Evolutionary conservation across 2,113 vertebrate genomes (phyloP).

Genomic region (Marmota monax): DNA sequence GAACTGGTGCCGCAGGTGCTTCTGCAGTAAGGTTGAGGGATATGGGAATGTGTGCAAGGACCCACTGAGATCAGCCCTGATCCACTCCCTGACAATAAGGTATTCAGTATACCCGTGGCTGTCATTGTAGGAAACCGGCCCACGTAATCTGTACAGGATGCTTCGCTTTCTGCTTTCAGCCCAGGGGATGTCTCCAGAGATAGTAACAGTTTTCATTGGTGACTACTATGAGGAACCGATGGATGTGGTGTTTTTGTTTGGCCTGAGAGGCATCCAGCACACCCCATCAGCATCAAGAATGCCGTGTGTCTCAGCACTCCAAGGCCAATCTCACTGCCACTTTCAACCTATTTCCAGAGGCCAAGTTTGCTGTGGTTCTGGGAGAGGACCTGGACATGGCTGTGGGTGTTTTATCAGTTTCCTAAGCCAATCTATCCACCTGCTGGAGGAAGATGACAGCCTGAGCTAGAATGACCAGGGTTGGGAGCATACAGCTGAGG

Average conservation of each 20-base stretch:
- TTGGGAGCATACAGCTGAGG: conserved; percentile 98
- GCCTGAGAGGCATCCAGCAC: conserved; percentile 97
- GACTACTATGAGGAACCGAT: conserved; percentile 99
- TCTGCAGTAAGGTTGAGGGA: conserved; percentile 98
- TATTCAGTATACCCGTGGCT: conserved; percentile 94
- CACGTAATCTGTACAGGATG: conserved; percentile 98
- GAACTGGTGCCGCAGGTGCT: conserved; percentile 93
- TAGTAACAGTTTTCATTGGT: conserved; percentile 97
- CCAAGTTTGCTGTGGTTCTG: conserved; percentile 95
- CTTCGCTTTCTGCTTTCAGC: conserved; percentile 96
- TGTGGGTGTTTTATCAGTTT: conserved; percentile 98
- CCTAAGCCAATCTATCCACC: conserved; percentile 96
- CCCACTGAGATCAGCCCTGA: conserved; percentile 97
- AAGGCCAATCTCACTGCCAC: conserved; percentile 99
- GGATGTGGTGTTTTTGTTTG: conserved; percentile 98
- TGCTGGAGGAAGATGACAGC: conserved; percentile 96
- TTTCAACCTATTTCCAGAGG: conserved; percentile 97
- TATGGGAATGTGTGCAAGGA: conserved; percentile 99
- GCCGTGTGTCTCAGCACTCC: conserved; percentile 99
- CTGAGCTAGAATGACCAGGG: conserved; percentile 99
- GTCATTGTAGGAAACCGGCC: conserved; percentile 98
- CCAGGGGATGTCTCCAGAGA: conserved; percentile 96
- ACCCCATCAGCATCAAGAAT: conserved; percentile 99
- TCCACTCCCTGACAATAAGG: conserved; percentile 94
- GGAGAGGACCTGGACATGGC: conserved; percentile 98